Evolutionary conservation across 2,113 vertebrate species (phyloP).

Genomic region (Falco punctatus): DNA sequence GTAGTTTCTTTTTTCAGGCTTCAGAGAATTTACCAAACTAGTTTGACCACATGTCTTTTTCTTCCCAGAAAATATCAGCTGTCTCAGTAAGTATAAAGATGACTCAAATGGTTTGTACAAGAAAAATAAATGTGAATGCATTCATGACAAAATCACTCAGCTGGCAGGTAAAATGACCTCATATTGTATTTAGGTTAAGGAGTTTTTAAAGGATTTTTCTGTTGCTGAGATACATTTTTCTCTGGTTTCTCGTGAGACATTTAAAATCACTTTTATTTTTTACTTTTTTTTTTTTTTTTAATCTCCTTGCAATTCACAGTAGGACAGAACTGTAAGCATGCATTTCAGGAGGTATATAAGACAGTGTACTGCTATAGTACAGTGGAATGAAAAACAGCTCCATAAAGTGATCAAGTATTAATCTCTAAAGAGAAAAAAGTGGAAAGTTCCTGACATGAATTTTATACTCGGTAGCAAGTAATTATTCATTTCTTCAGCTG

Average conservation of each 20-base stretch:
- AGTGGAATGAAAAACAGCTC: not conserved
- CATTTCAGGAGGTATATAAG: not conserved
- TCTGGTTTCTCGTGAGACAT: slow-evolving; percentile 9
- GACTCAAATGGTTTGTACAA: not conserved
- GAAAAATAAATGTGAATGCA: not conserved
- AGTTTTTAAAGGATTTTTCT: slow-evolving; percentile 48
- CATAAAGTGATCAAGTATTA: not conserved
- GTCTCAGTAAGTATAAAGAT: slow-evolving; percentile 12
- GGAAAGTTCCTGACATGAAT: not conserved
- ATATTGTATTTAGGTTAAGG: slow-evolving; percentile 41
- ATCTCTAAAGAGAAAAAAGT: not conserved
- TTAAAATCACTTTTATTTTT: not conserved
- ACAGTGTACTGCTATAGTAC: not conserved
- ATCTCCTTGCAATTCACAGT: not conserved
- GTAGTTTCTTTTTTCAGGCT: not conserved
- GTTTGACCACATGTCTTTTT: slow-evolving; percentile 6
- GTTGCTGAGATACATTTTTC: not conserved
- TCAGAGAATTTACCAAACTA: not conserved
- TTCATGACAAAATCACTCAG: slow-evolving; percentile 23
- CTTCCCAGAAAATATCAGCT: slow-evolving; percentile 15
- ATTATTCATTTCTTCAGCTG: slow-evolving; percentile 23
- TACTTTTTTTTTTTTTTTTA: not conserved
- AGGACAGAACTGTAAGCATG: not conserved
- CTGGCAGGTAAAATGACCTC: slow-evolving; percentile 21
- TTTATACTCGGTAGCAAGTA: slow-evolving; percentile 14